Conservation (phyloP, 2,113 vertebrate species). For the Girardinichthys multiradiatus region DNA sequence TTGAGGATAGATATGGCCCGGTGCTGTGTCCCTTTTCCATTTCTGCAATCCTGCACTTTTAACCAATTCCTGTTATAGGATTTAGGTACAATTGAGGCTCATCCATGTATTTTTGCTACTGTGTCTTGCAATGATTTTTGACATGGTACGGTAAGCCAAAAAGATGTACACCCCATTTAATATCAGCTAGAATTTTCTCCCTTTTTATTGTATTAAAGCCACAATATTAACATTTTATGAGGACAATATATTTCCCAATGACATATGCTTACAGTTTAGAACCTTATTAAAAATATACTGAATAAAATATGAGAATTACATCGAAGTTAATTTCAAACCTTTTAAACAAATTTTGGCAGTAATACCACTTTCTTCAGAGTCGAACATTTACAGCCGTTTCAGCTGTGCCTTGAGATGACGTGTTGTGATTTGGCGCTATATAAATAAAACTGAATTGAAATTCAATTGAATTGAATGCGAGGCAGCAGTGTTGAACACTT, state of each 20-base stretch:
- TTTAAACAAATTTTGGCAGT: conserved; percentile 3
- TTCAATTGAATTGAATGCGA: conserved; percentile 20
- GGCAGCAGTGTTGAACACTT: conserved; percentile 25
- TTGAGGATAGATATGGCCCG: conserved; percentile 53
- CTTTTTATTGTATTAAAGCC: conserved; percentile 5
- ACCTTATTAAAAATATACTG: background rate
- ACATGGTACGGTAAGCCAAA: conserved; percentile 11
- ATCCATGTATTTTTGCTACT: conserved; percentile 26
- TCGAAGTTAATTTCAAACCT: conserved; percentile 13
- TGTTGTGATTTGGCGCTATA: no score
- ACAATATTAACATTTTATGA: conserved; percentile 27
- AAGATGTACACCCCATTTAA: conserved; percentile 20
- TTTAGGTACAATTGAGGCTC: conserved; percentile 40
- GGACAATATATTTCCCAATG: background rate
- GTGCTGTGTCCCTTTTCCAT: conserved; percentile 41
- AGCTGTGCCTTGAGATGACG: no score
- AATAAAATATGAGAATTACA: background rate
- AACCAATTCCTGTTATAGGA: conserved; percentile 47
- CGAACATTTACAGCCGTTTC: no score
- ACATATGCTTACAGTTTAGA: background rate
- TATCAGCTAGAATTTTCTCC: conserved; percentile 3
- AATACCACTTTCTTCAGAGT: background rate
- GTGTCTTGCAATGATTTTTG: conserved; percentile 30
- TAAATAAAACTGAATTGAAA: no score
- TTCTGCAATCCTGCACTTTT: conserved; percentile 56